phyloP scores from a whole-genome alignment of 1,140 invertebrate genomes.

The Trachymyrmex cornetzi region DNA sequence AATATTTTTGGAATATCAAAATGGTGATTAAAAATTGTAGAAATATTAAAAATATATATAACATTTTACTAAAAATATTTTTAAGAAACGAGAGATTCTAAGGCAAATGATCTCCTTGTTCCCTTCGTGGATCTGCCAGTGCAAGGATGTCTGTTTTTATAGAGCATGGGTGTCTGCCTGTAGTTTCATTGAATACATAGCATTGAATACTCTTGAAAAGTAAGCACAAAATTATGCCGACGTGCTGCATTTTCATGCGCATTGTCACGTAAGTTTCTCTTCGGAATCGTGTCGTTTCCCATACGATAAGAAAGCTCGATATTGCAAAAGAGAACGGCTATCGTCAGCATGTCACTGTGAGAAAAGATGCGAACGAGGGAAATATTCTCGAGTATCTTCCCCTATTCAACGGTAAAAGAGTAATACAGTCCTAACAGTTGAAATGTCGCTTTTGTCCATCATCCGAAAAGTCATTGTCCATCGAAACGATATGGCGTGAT shows the following conservation, averaged over 20 bases:
- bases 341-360: background rate
- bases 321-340: conserved; percentile 1
- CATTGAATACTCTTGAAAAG: no score
- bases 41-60: no score
- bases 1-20: no score
- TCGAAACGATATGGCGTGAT: conserved; percentile 34
- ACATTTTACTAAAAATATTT: no score
- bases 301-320: background rate
- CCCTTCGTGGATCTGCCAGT: no score
- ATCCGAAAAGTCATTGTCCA: background rate
- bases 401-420: background rate
- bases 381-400: conserved; percentile 33
- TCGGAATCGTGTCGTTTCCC: background rate
- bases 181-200: background rate
- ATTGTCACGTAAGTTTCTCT: conserved; percentile 3
- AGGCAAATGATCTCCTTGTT: no score
- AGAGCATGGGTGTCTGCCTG: no score
- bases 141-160: background rate
- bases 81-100: no score
- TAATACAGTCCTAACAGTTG: conserved; percentile 10
- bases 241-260: background rate
- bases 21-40: no score
- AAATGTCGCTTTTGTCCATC: background rate
- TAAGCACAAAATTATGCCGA: background rate
- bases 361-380: background rate